Conservation (phyloP, 2,888 invertebrate species). For the Oasisia sp. region DNA sequence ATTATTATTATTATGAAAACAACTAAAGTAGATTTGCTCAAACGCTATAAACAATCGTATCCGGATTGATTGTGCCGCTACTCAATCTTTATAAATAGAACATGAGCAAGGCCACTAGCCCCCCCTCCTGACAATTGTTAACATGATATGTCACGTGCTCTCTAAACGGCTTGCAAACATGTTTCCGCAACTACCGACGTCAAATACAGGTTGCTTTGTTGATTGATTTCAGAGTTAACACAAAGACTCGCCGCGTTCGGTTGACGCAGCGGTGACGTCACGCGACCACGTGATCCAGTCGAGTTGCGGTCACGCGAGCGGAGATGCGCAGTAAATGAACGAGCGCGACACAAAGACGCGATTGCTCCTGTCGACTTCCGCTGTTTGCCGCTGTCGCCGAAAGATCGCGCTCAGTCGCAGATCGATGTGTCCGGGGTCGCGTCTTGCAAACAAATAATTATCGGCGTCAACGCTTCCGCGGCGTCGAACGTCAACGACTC, state of each 20-base stretch:
- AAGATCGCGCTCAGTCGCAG: not conserved
- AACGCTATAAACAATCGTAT: not conserved
- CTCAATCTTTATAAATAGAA: not conserved
- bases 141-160: not conserved
- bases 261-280: not conserved
- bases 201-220: not conserved
- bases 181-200: not conserved
- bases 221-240: not conserved
- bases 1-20: no score
- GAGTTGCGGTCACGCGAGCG: not conserved
- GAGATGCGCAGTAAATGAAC: not conserved
- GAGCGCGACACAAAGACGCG: slow-evolving; percentile 11
- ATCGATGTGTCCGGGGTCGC: not conserved
- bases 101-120: not conserved
- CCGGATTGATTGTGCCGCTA: not conserved
- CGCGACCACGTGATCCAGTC: not conserved
- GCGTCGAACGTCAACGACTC: not conserved
- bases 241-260: not conserved
- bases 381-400: not conserved
- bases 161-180: not conserved
- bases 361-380: not conserved
- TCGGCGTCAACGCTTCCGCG: not conserved
- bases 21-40: no score
- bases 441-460: slow-evolving; percentile 6
- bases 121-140: not conserved